Conservation (phyloP, 2,797 vertebrate genomes). For the Falco columbarius region DNA sequence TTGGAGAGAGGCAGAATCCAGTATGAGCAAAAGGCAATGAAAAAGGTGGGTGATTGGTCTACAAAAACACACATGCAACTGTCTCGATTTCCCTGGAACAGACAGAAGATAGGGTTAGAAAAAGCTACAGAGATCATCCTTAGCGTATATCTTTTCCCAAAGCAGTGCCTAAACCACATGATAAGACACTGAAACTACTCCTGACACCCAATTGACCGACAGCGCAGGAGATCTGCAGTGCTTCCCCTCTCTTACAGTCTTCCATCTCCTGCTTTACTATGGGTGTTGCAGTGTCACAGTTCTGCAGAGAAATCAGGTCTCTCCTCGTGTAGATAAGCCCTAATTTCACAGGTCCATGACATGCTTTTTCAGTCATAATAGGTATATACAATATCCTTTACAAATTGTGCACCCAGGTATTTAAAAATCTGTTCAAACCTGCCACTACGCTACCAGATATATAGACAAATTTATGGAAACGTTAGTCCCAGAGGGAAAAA, state of each 20-base stretch:
- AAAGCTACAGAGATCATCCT: background rate
- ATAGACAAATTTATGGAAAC: background rate
- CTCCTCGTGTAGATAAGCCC: background rate
- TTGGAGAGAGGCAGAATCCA: background rate
- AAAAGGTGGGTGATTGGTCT: background rate
- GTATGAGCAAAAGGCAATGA: background rate
- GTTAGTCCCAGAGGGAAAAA: background rate
- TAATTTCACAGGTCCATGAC: fast-evolving
- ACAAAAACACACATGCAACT: background rate
- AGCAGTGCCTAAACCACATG: background rate
- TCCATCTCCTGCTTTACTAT: background rate
- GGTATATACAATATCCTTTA: background rate
- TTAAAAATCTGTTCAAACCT: background rate
- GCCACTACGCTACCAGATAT: background rate
- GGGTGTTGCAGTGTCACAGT: too few species aligned
- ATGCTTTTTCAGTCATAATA: background rate
- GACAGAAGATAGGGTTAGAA: background rate
- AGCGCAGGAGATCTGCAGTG: too few species aligned
- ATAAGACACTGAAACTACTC: fast-evolving
- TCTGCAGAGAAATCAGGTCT: too few species aligned
- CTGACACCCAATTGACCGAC: fast-evolving
- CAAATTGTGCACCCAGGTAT: background rate
- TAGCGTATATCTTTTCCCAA: background rate
- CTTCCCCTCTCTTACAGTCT: background rate
- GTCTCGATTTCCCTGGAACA: background rate